These are phyloP conservation scores for Polyommatus iphigenia DNA, from an alignment of 2,888 invertebrate species.

Conservation along the genomic window DNA sequence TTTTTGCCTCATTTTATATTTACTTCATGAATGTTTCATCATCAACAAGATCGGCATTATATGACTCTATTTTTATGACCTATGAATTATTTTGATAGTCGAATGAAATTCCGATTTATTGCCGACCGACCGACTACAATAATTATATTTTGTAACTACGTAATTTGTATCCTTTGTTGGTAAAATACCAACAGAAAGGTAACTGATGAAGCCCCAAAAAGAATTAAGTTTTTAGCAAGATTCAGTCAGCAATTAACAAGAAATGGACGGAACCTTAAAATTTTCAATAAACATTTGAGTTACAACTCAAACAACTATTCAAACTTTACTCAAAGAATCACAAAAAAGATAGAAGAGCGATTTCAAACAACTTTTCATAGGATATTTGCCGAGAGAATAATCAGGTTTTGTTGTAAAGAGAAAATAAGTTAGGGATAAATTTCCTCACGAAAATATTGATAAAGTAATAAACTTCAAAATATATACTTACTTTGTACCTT, in stretches of 20 bases:
- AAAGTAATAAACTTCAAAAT: background rate
- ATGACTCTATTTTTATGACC: no score
- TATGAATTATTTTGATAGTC: no score
- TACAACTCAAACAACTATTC: slow-evolving; percentile 6
- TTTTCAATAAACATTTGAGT: slow-evolving; percentile 15
- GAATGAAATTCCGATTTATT: no score
- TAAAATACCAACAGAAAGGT: no score
- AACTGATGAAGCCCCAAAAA: no score
- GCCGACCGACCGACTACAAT: no score
- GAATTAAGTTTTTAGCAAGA: no score
- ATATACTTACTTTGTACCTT: no score
- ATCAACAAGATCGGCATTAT: no score
- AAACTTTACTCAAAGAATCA: slow-evolving; percentile 20
- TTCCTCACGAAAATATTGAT: background rate
- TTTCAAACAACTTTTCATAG: slow-evolving; percentile 8
- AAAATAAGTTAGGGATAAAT: background rate
- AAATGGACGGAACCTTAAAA: background rate
- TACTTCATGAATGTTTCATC: background rate
- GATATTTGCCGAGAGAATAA: slow-evolving; percentile 18
- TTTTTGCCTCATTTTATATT: background rate
- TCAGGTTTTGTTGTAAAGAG: slow-evolving; percentile 3
- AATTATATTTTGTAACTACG: no score
- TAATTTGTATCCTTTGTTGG: no score
- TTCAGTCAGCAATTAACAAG: background rate
- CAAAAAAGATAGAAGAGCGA: slow-evolving; percentile 5